A percentile compares a stretch with the other conserved stretches of the same genome.
Evolutionary conservation across 2,797 vertebrate genomes (phyloP).

Genomic region (Aselliscus stoliczkanus): DNA sequence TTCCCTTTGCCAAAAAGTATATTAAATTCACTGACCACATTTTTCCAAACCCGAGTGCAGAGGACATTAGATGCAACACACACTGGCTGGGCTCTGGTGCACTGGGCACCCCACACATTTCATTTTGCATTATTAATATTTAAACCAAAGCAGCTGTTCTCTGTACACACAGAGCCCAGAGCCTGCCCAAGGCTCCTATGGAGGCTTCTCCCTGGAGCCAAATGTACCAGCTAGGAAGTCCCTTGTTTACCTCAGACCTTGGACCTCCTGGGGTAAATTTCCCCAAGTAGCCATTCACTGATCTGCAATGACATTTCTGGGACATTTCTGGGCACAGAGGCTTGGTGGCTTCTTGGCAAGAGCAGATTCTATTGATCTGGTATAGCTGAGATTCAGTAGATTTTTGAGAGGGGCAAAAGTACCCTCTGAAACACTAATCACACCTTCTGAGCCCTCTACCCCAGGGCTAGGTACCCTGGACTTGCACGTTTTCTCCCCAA

Average conservation of each 20-base stretch:
- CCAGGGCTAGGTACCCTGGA: not conserved
- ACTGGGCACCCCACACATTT: conserved; percentile 70
- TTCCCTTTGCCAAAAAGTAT: conserved; percentile 74
- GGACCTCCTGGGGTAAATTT: not conserved
- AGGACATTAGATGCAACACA: conserved; percentile 67
- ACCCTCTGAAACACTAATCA: not conserved
- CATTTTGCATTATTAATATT: conserved; percentile 76
- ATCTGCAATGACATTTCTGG: not conserved
- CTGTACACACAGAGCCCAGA: conserved; percentile 18
- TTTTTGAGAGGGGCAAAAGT: not conserved
- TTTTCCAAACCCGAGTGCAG: conserved; percentile 68
- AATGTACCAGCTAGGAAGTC: not conserved
- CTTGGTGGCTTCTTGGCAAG: not conserved
- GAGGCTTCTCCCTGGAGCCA: conserved; percentile 8
- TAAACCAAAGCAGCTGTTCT: conserved; percentile 77
- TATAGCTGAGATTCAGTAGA: not conserved
- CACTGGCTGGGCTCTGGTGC: conserved; percentile 50
- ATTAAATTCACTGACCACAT: conserved; percentile 77
- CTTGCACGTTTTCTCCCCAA: not conserved
- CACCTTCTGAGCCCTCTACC: not conserved
- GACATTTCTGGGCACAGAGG: not conserved
- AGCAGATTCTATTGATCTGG: not conserved
- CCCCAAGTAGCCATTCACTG: not conserved
- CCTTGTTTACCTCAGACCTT: not conserved
- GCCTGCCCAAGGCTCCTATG: not conserved